These are phyloP conservation scores for Capreolus pygargus DNA, from an alignment of 2,113 vertebrate species.

Conservation along the genomic window DNA sequence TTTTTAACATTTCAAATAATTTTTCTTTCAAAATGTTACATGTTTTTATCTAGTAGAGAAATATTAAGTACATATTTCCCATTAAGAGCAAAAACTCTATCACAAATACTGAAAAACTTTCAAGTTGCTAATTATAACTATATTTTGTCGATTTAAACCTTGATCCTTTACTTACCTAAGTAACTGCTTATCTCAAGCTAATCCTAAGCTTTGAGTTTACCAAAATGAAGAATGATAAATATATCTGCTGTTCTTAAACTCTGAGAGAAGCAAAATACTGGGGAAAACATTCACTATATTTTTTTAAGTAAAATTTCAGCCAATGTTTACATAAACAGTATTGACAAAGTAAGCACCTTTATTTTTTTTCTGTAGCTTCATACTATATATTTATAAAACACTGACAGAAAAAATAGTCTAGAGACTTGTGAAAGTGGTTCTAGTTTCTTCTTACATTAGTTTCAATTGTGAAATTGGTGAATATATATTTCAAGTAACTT, in stretches of 20 bases:
- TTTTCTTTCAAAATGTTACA: slow-evolving; percentile 30
- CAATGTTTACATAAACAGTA: background rate
- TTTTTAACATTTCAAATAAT: slow-evolving; percentile 15
- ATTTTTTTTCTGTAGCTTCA: background rate
- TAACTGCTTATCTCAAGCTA: slow-evolving; percentile 20
- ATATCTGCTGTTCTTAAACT: slow-evolving; percentile 15
- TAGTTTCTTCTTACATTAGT: background rate
- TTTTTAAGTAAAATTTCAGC: slow-evolving; percentile 33
- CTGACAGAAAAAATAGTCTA: slow-evolving; percentile 31
- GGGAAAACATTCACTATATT: background rate
- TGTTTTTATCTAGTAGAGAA: slow-evolving; percentile 10
- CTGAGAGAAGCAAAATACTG: slow-evolving; percentile 13
- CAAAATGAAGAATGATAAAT: slow-evolving; percentile 42
- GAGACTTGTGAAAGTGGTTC: background rate
- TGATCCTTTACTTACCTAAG: slow-evolving; percentile 20
- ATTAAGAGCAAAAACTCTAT: slow-evolving; percentile 21
- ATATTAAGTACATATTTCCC: background rate
- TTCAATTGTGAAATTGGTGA: background rate
- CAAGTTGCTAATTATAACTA: slow-evolving; percentile 42
- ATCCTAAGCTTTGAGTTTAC: background rate
- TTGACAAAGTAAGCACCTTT: background rate
- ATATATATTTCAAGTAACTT: background rate
- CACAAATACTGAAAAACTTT: slow-evolving; percentile 31
- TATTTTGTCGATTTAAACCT: slow-evolving; percentile 36
- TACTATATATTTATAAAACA: slow-evolving; percentile 27